Percentiles rank a stretch among this genome's conserved stretches.
Conservation (phyloP, 2,797 vertebrate genomes). For the Scleropages formosus region DNA sequence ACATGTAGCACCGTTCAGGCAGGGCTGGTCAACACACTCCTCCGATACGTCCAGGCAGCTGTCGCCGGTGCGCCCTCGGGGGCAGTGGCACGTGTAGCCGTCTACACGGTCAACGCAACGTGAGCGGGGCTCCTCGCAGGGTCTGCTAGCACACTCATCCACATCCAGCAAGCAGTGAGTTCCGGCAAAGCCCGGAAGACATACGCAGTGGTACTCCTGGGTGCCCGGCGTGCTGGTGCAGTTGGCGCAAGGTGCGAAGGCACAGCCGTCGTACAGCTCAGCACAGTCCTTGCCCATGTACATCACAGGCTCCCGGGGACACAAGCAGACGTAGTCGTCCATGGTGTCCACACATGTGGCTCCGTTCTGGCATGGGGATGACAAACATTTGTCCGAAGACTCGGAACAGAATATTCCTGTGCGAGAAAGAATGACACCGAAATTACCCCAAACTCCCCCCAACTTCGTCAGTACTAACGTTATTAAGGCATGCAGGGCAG, state of each 20-base stretch:
- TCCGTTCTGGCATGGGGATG: slow-evolving; percentile 75
- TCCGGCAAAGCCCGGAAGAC: slow-evolving; percentile 59
- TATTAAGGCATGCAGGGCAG: too few species aligned
- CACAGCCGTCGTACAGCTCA: slow-evolving; percentile 71
- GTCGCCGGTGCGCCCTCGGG: slow-evolving; percentile 51
- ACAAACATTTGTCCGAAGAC: slow-evolving; percentile 67
- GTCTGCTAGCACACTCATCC: slow-evolving; percentile 69
- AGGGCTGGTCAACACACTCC: slow-evolving; percentile 72
- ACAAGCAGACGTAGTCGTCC: slow-evolving; percentile 76
- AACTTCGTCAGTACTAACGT: too few species aligned
- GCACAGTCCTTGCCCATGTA: slow-evolving; percentile 77
- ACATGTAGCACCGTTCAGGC: slow-evolving; percentile 75
- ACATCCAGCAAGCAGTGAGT: slow-evolving; percentile 59
- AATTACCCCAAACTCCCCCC: too few species aligned
- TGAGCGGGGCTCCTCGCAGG: slow-evolving; percentile 61
- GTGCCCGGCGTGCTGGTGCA: slow-evolving; percentile 64
- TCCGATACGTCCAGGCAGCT: slow-evolving; percentile 65
- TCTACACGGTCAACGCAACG: slow-evolving; percentile 64
- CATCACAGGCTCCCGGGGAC: slow-evolving; percentile 60
- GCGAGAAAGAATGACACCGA: background rate
- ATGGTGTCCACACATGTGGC: slow-evolving; percentile 73
- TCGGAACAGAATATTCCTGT: slow-evolving; percentile 73
- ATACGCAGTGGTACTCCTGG: slow-evolving; percentile 65
- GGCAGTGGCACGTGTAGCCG: slow-evolving; percentile 75
- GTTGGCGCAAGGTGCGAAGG: slow-evolving; percentile 56